Percentiles rank a stretch among this genome's conserved stretches.
Conservation (phyloP, 2,797 vertebrate species). For the Mycteria americana region DNA sequence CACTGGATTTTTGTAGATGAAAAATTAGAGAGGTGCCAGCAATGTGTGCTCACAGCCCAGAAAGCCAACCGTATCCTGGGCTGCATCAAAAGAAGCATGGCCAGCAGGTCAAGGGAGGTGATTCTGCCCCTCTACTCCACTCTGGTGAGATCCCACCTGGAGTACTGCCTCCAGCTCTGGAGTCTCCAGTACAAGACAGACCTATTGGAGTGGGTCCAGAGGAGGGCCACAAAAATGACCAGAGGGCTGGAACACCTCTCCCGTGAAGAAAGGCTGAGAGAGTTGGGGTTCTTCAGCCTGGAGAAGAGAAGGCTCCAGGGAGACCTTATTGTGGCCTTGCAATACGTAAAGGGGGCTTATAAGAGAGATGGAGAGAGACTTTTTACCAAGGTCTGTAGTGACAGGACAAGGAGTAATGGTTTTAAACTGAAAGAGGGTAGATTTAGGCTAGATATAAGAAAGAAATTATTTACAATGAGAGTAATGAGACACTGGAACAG, state of each 20-base stretch:
- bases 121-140: not conserved
- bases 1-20: not conserved
- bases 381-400: not conserved
- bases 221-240: not conserved
- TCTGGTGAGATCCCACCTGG: not conserved
- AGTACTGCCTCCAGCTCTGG: not conserved
- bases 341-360: not conserved
- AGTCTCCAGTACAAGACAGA: too few species aligned
- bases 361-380: not conserved
- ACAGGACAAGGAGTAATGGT: not conserved
- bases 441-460: not conserved
- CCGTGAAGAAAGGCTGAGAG: not conserved
- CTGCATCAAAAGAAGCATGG: not conserved
- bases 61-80: not conserved
- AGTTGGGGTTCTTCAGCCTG: not conserved
- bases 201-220: not conserved
- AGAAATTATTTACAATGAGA: not conserved
- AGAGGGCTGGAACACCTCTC: not conserved
- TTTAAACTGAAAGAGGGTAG: not conserved
- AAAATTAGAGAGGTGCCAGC: rapidly evolving
- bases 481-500: not conserved
- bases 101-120: not conserved
- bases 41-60: not conserved
- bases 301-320: not conserved
- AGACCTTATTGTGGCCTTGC: not conserved